A percentile compares a stretch with the other conserved stretches of the same genome.
Conservation (phyloP, 2,888 invertebrate species). For the Mimas tiliae region DNA sequence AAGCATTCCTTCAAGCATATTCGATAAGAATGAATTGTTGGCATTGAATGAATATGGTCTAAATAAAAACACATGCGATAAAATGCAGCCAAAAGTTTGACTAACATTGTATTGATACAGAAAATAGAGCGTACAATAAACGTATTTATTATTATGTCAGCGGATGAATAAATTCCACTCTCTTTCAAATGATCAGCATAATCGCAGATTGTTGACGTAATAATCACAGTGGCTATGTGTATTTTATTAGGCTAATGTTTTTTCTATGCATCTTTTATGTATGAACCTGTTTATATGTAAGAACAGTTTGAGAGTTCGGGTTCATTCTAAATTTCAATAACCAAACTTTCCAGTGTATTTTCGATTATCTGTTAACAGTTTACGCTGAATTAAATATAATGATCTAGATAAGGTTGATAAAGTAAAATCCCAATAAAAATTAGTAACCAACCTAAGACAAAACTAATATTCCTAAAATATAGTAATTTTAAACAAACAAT, state of each 20-base stretch:
- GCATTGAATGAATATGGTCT: neutral
- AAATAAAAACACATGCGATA: neutral
- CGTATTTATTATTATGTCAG: slow-evolving; percentile 18
- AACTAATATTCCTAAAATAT: no score
- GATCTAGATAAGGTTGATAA: neutral
- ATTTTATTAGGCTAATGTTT: slow-evolving; percentile 26
- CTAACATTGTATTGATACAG: neutral
- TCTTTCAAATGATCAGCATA: slow-evolving; percentile 26
- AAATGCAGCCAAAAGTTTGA: neutral
- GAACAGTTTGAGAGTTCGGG: slow-evolving; percentile 5
- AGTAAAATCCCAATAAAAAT: neutral
- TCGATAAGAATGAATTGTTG: neutral
- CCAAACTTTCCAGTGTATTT: neutral
- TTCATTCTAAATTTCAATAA: slow-evolving; percentile 14
- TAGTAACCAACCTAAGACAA: no score
- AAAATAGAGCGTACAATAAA: slow-evolving; percentile 7
- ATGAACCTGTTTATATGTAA: slow-evolving; percentile 25
- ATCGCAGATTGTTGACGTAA: slow-evolving; percentile 27
- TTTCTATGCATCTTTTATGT: slow-evolving; percentile 25
- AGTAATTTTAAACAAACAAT: no score
- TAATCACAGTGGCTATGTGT: slow-evolving; percentile 24
- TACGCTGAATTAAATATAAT: neutral
- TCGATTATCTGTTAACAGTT: neutral
- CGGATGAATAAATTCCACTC: slow-evolving; percentile 14
- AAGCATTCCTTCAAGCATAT: neutral